Percentiles rank a stretch among this genome's conserved stretches.
Conservation (phyloP, 2,113 vertebrate species). For the Haemorhous mexicanus region DNA sequence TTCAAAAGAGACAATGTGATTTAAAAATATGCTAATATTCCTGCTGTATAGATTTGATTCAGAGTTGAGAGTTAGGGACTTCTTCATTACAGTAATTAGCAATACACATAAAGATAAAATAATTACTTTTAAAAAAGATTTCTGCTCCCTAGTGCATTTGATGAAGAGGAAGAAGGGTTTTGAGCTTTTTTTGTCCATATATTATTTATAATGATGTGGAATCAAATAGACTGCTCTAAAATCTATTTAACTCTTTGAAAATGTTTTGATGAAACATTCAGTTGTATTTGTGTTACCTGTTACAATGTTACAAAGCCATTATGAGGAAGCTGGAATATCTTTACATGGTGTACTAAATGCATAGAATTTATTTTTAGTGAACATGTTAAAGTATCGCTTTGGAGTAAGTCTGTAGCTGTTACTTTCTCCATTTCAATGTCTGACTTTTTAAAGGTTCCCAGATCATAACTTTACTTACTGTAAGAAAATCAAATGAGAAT, state of each 20-base stretch:
- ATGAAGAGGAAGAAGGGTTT: slow-evolving; percentile 15
- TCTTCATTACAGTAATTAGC: neutral
- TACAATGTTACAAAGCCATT: slow-evolving; percentile 7
- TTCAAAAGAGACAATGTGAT: neutral
- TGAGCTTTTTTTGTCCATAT: neutral
- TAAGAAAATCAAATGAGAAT: neutral
- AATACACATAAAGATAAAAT: slow-evolving; percentile 10
- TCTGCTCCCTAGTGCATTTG: neutral
- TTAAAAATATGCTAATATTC: neutral
- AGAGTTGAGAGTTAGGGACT: neutral
- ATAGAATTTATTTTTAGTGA: neutral
- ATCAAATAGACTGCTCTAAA: neutral
- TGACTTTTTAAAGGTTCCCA: neutral
- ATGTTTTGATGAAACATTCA: neutral
- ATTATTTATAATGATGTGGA: neutral
- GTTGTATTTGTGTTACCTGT: neutral
- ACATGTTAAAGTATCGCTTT: neutral
- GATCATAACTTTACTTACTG: neutral
- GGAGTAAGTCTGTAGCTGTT: neutral
- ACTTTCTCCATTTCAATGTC: neutral
- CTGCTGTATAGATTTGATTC: neutral
- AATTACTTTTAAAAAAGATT: neutral
- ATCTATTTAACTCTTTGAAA: slow-evolving; percentile 18
- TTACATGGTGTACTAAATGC: neutral
- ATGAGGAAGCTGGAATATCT: neutral